Evolutionary conservation across 2,888 invertebrate species (phyloP).

Genomic region (Scaptomyza cyrtandrae): DNA sequence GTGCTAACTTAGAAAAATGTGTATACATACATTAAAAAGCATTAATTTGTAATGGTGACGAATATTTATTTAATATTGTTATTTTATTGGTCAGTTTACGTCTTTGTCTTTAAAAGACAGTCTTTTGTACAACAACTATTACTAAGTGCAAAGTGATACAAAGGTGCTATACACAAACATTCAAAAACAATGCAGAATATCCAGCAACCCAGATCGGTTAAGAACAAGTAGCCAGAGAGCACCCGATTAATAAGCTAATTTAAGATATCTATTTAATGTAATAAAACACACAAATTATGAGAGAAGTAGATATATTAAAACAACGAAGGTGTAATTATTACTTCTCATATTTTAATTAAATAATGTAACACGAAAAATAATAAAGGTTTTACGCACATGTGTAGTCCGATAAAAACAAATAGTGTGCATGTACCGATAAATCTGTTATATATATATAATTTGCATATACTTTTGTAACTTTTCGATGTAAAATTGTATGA

Average conservation of each 20-base stretch:
- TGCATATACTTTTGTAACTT: constrained; percentile 59
- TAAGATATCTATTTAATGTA: constrained; percentile 57
- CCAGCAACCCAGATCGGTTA: constrained; percentile 33
- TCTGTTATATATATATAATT: constrained; percentile 47
- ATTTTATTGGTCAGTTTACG: constrained; percentile 48
- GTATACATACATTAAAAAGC: not conserved
- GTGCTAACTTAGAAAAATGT: constrained; percentile 11
- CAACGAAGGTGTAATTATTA: constrained; percentile 69
- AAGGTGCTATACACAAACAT: constrained; percentile 81
- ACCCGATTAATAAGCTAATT: constrained; percentile 27
- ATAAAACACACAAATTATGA: constrained; percentile 44
- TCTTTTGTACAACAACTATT: constrained; percentile 63
- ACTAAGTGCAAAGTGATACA: constrained; percentile 80
- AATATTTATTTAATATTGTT: constrained; percentile 45
- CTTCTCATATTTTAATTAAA: constrained; percentile 44
- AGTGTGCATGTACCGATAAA: constrained; percentile 6
- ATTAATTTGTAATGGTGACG: too few species aligned
- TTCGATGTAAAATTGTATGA: constrained; percentile 66
- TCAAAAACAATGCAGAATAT: constrained; percentile 25
- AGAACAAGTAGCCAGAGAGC: constrained; percentile 33
- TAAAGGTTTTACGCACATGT: constrained; percentile 13
- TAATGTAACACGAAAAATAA: constrained; percentile 5
- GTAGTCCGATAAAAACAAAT: constrained; percentile 12
- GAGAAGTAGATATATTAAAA: constrained; percentile 35
- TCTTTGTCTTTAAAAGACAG: constrained; percentile 72